Conservation (phyloP, 2,888 invertebrate genomes). For the Linnaemya vulpina region DNA sequence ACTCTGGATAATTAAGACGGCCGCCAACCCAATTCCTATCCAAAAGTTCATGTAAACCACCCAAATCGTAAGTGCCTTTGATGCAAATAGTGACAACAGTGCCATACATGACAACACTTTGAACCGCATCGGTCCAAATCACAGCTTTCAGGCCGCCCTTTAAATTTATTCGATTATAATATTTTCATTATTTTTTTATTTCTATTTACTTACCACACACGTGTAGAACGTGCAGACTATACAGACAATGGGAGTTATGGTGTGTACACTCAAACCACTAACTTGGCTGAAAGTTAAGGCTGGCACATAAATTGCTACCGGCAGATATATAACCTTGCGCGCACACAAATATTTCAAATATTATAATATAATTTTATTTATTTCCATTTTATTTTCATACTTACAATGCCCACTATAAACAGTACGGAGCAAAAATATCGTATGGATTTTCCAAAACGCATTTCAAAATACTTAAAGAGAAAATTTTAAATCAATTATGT, state of each 20-base stretch:
- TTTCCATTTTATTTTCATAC: slow-evolving; percentile 76
- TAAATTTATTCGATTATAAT: background rate
- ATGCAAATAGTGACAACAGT: slow-evolving; percentile 89
- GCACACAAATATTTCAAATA: background rate
- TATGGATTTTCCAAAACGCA: slow-evolving; percentile 88
- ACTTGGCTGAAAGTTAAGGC: slow-evolving; percentile 89
- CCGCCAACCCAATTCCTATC: slow-evolving; percentile 87
- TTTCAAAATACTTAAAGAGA: slow-evolving; percentile 83
- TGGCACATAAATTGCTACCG: slow-evolving; percentile 87
- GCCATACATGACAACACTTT: slow-evolving; percentile 89
- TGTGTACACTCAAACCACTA: slow-evolving; percentile 89
- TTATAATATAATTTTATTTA: background rate
- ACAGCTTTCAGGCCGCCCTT: slow-evolving; percentile 92
- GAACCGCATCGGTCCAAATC: slow-evolving; percentile 92
- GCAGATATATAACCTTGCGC: slow-evolving; percentile 79
- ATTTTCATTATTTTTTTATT: background rate
- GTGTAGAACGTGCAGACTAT: slow-evolving; percentile 93
- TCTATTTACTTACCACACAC: slow-evolving; percentile 88
- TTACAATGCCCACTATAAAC: slow-evolving; percentile 88
- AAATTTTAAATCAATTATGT: slow-evolving; percentile 13
- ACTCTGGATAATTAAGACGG: slow-evolving; percentile 89
- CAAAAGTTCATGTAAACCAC: slow-evolving; percentile 87
- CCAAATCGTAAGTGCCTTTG: slow-evolving; percentile 89
- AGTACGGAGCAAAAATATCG: slow-evolving; percentile 88
- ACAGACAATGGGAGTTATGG: slow-evolving; percentile 92